phyloP scores from a whole-genome alignment of 2,888 invertebrate genomes.

The Frankliniella fusca region DNA sequence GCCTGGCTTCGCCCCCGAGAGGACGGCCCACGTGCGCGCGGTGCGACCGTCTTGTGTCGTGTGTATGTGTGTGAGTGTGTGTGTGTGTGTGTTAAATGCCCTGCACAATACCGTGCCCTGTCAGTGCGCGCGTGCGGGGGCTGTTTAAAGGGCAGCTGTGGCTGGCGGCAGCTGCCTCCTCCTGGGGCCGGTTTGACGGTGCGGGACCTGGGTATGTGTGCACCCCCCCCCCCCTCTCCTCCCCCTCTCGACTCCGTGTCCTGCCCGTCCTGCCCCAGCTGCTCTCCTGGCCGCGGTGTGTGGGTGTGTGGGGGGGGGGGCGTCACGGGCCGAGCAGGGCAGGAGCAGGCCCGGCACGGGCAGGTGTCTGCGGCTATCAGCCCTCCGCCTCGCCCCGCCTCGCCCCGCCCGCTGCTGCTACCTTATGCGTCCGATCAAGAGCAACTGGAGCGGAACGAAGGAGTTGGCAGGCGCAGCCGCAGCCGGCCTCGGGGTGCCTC shows the following conservation, averaged over 20 bases:
- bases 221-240: not conserved
- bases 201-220: not conserved
- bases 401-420: not conserved
- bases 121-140: no score
- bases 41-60: not conserved
- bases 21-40: no score
- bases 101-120: no score
- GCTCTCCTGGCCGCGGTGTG: not conserved
- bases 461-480: no score
- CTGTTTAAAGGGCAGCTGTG: conserved; percentile 36
- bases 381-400: no score
- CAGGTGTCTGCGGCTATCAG: not conserved
- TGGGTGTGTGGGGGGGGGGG: not conserved
- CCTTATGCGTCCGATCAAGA: not conserved
- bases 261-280: not conserved
- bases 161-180: conserved; percentile 30
- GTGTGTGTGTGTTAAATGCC: no score
- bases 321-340: not conserved
- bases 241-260: not conserved
- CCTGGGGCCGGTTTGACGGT: not conserved
- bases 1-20: no score
- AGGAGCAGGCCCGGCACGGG: not conserved
- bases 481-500: no score
- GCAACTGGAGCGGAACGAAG: not conserved
- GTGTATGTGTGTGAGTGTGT: not conserved